Evolutionary conservation across 2,113 vertebrate species (phyloP).

Genomic region (Mola mola): DNA sequence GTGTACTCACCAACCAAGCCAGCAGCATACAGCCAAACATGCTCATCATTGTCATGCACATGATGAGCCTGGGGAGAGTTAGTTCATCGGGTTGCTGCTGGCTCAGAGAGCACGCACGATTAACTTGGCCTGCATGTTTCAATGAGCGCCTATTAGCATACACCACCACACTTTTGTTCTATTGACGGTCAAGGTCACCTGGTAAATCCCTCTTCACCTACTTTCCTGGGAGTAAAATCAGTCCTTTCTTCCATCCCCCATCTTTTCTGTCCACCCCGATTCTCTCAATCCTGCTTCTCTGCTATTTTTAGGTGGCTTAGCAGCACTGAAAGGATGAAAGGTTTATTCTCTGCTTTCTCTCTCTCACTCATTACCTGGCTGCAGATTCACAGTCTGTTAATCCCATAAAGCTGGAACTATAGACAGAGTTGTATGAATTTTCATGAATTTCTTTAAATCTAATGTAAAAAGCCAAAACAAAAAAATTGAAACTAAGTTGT

Average conservation of each 20-base stretch:
- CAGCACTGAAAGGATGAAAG: constrained; percentile 50
- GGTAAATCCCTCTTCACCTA: constrained; percentile 57
- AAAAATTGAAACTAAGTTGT: no score
- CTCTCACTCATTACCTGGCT: constrained; percentile 68
- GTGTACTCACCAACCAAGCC: constrained; percentile 78
- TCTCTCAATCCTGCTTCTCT: constrained; percentile 66
- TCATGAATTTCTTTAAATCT: background rate
- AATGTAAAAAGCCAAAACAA: no score
- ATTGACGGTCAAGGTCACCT: constrained; percentile 55
- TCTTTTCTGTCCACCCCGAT: constrained; percentile 55
- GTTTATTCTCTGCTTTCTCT: constrained; percentile 69
- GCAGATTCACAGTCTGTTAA: constrained; percentile 65
- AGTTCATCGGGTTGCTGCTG: constrained; percentile 45
- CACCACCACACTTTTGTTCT: constrained; percentile 13
- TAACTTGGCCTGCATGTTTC: constrained; percentile 10
- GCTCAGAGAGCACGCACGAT: constrained; percentile 20
- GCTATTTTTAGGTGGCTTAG: constrained; percentile 80
- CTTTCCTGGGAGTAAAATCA: constrained; percentile 48
- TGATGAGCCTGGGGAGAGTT: constrained; percentile 49
- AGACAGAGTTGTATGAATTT: background rate
- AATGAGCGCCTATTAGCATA: constrained; percentile 19
- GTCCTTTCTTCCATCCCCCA: constrained; percentile 34
- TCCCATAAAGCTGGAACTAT: constrained; percentile 47
- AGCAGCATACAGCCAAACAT: constrained; percentile 75
- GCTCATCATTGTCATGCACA: constrained; percentile 81